Conservation (phyloP, 1,140 invertebrate species). For the Manduca sexta region DNA sequence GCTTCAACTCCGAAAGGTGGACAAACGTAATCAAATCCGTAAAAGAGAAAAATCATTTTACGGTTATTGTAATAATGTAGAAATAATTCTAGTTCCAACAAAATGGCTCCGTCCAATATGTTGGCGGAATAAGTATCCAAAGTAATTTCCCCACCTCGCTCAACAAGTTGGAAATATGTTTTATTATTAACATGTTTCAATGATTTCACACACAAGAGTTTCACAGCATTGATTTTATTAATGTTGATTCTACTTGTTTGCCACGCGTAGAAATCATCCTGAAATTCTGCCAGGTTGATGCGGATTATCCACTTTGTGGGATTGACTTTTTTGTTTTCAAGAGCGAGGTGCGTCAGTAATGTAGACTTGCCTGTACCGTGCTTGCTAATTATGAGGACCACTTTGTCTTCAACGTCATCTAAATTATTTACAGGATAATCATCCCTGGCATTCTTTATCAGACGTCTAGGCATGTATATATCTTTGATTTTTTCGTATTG, state of each 20-base stretch:
- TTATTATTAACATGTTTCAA: slow-evolving; percentile 6
- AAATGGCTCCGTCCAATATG: not conserved
- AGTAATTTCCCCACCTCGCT: not conserved
- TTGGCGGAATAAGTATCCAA: not conserved
- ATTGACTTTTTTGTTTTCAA: slow-evolving; percentile 14
- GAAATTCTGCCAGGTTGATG: slow-evolving; percentile 7
- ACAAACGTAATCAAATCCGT: slow-evolving; percentile 16
- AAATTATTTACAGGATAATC: slow-evolving; percentile 10
- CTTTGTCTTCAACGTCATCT: slow-evolving; percentile 8
- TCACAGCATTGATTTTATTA: not conserved
- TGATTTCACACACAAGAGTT: slow-evolving; percentile 7
- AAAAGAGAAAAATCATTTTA: slow-evolving; percentile 16
- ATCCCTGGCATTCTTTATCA: not conserved
- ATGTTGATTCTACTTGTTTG: not conserved
- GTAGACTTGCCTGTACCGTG: slow-evolving; percentile 16
- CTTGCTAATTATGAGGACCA: slow-evolving; percentile 7
- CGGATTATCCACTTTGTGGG: slow-evolving; percentile 10
- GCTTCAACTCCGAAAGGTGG: slow-evolving; percentile 11
- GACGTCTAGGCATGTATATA: slow-evolving; percentile 5
- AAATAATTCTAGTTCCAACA: slow-evolving; percentile 17
- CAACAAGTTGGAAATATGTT: not conserved
- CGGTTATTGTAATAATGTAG: slow-evolving; percentile 12
- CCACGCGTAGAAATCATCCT: slow-evolving; percentile 5
- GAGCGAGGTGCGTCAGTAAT: slow-evolving; percentile 11
- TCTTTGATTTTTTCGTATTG: slow-evolving; percentile 15